Base-by-base conservation (phyloP, 2,888 invertebrate species). In the Lasioglossum vierecki region DNA sequence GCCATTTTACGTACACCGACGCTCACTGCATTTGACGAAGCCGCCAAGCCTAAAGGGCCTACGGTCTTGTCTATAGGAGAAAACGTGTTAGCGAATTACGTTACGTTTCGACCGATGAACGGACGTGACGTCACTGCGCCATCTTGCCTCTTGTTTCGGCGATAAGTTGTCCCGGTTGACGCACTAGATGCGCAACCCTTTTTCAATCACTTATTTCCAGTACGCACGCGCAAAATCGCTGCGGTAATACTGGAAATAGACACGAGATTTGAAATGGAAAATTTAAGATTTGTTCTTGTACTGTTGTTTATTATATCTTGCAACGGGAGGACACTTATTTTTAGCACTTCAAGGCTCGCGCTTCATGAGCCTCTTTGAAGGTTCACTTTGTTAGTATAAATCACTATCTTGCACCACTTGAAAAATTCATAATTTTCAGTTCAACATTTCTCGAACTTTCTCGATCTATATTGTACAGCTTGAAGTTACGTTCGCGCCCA, bases 1-100 rank as follows among this genome's bases (percentile, higher is more conserved):
- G 98, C 98, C 98, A 98, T 98, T 97, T 96, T 97, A 93, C 92
- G 90, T 88, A 90, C 93, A 93, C 93, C 92, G 94, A 94, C 94
- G 94, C 94, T 94, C 86, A 90, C 93, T 92, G 85, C 88, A 88
- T 88, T 82, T 82, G 75, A 88, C 76, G 83, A 86, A 86, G 86
- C 88, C 90, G 89, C 89, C 90, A 89, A 88, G 83, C 80, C 85
- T 83, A 76, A 78, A 78, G 79, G 77, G 76, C 81, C 63, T 30
- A 46, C 68, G 72, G 44, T 68, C 74, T 53, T 53, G 68, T 87
- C 46, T 87, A 80, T 79, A 76, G 81, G 68, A 83, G 86, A 79
- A 77, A 86, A 84, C 84, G 82, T 87, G 86, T 86, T 74, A 39
- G 82, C 86, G 80, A 87, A 87, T 87, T 85, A 76, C 80, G 75